phyloP scores from a whole-genome alignment of 2,797 vertebrate species.

The Intellagama lesueurii region DNA sequence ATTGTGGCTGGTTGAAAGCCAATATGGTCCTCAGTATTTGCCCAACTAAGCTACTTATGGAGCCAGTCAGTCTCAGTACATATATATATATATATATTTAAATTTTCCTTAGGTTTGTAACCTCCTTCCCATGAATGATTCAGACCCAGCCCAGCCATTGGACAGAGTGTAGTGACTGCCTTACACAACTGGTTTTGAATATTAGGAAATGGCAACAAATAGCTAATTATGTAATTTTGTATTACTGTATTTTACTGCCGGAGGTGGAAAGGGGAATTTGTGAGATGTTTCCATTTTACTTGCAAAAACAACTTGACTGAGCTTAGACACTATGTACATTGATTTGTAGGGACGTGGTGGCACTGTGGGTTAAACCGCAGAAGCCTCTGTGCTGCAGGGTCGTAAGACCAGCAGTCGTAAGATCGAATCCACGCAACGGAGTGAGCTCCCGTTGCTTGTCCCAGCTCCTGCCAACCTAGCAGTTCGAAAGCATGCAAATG shows the following conservation, averaged over 20 bases:
- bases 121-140: neutral
- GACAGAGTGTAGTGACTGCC: neutral
- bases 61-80: neutral
- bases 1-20: neutral
- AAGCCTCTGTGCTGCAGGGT: no score
- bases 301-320: neutral
- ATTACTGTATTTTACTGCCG: neutral
- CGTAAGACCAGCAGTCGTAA: no score
- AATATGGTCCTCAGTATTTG: neutral
- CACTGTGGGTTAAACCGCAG: no score
- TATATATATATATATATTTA: no score
- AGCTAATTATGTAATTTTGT: neutral
- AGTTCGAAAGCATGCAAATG: no score
- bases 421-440: no score
- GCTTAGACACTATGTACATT: no score
- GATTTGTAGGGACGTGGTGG: no score
- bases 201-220: neutral
- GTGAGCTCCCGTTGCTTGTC: no score
- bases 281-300: neutral
- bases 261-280: neutral
- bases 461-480: no score
- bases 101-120: neutral
- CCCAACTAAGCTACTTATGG: neutral
- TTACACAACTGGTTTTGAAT: neutral
- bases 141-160: neutral